Evolutionary conservation across 2,113 vertebrate genomes (phyloP).

Genomic region (Melanostigma gelatinosum): DNA sequence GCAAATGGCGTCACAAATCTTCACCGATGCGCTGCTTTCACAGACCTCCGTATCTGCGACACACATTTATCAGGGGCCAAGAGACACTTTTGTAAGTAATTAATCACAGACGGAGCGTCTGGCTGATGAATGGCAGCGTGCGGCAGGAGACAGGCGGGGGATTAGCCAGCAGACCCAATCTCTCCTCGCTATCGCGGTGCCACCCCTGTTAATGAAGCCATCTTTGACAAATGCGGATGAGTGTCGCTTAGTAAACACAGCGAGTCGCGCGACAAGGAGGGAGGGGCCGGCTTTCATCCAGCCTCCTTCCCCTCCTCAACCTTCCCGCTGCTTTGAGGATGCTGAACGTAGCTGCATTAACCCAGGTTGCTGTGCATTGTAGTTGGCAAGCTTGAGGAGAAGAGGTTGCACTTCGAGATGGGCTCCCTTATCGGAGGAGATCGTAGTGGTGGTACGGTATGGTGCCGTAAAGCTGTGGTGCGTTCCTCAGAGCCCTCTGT

Average conservation of each 20-base stretch:
- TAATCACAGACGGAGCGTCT: constrained; percentile 68
- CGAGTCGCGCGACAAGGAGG: constrained; percentile 18
- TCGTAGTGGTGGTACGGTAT: constrained; percentile 41
- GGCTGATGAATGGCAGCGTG: constrained; percentile 73
- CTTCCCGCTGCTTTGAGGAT: constrained; percentile 45
- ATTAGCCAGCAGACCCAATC: constrained; percentile 65
- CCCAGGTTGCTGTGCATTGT: constrained; percentile 55
- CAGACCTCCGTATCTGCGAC: constrained; percentile 51
- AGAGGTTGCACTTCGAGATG: constrained; percentile 26
- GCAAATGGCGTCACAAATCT: constrained; percentile 65
- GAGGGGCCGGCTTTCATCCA: constrained; percentile 43
- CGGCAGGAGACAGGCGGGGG: constrained; percentile 63
- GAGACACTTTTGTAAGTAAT: constrained; percentile 73
- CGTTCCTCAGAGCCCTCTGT: constrained; percentile 53
- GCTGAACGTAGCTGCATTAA: constrained; percentile 60
- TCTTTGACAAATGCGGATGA: constrained; percentile 71
- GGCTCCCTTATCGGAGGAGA: constrained; percentile 35
- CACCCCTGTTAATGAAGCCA: constrained; percentile 73
- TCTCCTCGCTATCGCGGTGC: constrained; percentile 52
- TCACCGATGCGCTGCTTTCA: constrained; percentile 44
- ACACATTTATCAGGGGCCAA: constrained; percentile 66
- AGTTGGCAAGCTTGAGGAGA: constrained; percentile 44
- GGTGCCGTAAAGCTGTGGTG: constrained; percentile 47
- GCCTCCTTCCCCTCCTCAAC: constrained; percentile 50
- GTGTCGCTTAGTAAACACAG: constrained; percentile 56